phyloP scores from a whole-genome alignment of 2,888 invertebrate species.

The Pterostichus niger region DNA sequence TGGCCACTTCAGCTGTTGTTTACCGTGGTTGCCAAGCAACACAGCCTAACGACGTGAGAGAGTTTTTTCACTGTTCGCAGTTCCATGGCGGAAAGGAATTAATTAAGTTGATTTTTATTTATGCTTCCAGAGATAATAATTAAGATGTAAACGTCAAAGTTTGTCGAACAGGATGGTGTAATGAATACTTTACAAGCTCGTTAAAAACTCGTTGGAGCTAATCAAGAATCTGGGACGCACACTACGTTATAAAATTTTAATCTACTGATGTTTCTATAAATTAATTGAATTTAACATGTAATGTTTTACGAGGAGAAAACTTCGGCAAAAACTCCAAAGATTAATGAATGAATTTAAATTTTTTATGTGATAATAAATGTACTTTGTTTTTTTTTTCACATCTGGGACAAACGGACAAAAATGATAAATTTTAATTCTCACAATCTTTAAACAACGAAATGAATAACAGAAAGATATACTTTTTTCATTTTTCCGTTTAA shows the following conservation, averaged over 20 bases:
- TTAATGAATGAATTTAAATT: no score
- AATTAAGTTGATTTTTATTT: slow-evolving; percentile 36
- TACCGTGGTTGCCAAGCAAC: not conserved
- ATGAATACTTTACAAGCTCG: not conserved
- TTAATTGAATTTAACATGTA: not conserved
- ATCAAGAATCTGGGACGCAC: not conserved
- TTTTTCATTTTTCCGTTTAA: not conserved
- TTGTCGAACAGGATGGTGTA: not conserved
- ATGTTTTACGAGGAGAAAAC: no score
- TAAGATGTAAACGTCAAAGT: slow-evolving; percentile 3
- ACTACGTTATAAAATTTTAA: not conserved
- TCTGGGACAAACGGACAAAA: not conserved
- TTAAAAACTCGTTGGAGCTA: slow-evolving; percentile 34
- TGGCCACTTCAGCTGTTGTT: not conserved
- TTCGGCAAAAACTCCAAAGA: no score
- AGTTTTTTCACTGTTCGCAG: not conserved
- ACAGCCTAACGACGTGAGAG: no score
- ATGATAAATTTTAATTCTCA: slow-evolving; percentile 11
- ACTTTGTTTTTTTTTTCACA: not conserved
- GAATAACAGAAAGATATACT: not conserved
- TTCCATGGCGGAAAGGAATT: slow-evolving; percentile 1
- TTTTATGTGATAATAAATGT: not conserved
- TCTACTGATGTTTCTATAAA: no score
- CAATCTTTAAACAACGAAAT: not conserved
- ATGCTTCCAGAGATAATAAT: slow-evolving; percentile 5